Evolutionary conservation across 1,140 invertebrate genomes (phyloP).

Genomic region (Amyelois transitella): DNA sequence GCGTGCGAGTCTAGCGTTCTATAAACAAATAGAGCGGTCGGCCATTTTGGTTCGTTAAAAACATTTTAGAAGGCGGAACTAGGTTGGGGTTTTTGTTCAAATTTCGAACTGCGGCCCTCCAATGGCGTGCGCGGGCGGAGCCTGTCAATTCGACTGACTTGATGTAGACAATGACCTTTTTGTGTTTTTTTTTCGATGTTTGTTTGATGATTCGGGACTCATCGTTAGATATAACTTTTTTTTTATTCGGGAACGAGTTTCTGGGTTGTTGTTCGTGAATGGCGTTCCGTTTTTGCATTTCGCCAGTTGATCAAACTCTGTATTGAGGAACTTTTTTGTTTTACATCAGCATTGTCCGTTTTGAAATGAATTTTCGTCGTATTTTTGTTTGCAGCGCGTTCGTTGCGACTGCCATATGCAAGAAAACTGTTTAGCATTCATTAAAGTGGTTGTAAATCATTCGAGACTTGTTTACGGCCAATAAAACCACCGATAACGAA

Average conservation of each 20-base stretch:
- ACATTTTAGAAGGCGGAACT: conserved; percentile 73
- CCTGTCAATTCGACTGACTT: conserved; percentile 68
- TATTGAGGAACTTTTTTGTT: neutral
- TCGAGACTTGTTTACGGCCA: conserved; percentile 1
- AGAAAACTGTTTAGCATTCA: conserved; percentile 1
- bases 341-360: neutral
- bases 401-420: neutral
- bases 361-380: neutral
- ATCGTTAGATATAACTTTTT: conserved; percentile 10
- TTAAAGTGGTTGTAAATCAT: conserved; percentile 1
- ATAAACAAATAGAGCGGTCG: conserved; percentile 23
- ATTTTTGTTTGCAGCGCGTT: neutral
- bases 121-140: conserved; percentile 67
- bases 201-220: conserved; percentile 22
- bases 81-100: conserved; percentile 70
- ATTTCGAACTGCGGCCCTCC: conserved; percentile 61
- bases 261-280: neutral
- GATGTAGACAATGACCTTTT: conserved; percentile 64
- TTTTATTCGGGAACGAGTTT: neutral
- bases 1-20: conserved; percentile 26
- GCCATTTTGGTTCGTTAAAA: conserved; percentile 66
- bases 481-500: neutral
- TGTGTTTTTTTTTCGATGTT: conserved; percentile 19
- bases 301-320: neutral
- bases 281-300: conserved; percentile 2